Conservation (phyloP, 2,113 vertebrate species). For the Saimiri boliviensis region DNA sequence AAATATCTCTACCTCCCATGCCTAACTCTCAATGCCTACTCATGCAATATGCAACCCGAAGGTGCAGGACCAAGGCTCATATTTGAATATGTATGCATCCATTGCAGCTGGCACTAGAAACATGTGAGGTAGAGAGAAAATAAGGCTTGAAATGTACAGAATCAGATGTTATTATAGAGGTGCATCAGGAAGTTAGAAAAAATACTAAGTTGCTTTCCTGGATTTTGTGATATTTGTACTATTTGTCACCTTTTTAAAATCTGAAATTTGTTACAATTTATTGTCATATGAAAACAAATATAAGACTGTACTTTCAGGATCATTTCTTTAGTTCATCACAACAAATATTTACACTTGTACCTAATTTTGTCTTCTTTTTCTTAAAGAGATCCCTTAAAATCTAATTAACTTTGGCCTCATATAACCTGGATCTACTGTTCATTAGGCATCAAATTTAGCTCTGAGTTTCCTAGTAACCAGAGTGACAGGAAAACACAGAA, state of each 20-base stretch:
- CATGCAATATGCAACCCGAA: neutral
- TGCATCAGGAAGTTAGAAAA: neutral
- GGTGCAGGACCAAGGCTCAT: neutral
- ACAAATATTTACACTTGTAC: neutral
- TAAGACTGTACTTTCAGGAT: too few relatives aligned
- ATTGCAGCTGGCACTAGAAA: neutral
- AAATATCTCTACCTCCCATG: neutral
- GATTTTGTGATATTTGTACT: neutral
- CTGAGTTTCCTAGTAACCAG: neutral
- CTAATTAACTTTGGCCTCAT: neutral
- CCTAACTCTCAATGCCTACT: neutral
- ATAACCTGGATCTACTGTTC: neutral
- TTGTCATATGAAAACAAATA: slow-evolving; percentile 3
- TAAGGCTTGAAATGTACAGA: neutral
- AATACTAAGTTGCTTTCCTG: neutral
- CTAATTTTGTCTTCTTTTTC: neutral
- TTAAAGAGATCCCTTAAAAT: neutral
- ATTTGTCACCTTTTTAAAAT: slow-evolving; percentile 10
- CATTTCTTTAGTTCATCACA: neutral
- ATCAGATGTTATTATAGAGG: neutral
- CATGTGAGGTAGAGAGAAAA: neutral
- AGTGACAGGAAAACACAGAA: neutral
- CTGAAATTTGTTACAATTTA: neutral
- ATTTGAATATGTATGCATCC: neutral
- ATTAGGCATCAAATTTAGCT: neutral